phyloP scores from a whole-genome alignment of 2,113 vertebrate species.

The Camelus dromedarius region DNA sequence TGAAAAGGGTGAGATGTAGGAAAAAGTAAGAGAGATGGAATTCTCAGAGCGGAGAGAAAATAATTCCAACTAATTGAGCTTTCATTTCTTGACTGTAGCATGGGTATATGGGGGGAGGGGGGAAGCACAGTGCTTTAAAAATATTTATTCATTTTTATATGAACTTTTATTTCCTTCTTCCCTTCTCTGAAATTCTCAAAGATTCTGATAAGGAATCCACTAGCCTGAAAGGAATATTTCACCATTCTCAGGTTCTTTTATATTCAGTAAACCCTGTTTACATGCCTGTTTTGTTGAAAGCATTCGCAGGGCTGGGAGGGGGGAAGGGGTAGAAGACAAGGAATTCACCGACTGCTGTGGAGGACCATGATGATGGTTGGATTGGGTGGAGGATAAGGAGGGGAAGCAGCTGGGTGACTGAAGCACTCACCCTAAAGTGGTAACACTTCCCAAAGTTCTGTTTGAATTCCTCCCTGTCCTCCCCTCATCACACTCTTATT shows the following conservation, averaged over 20 bases:
- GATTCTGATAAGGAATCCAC: background rate
- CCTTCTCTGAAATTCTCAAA: constrained; percentile 32
- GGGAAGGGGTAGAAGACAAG: background rate
- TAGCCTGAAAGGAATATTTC: background rate
- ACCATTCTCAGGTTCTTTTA: background rate
- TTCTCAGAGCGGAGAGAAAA: constrained; percentile 34
- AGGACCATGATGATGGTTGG: background rate
- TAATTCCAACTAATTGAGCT: background rate
- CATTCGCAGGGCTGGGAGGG: background rate
- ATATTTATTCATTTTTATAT: background rate
- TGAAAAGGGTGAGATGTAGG: constrained; percentile 4
- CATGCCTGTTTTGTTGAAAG: background rate
- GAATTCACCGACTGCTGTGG: background rate
- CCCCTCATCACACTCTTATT: constrained; percentile 79
- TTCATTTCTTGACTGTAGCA: background rate
- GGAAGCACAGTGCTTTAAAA: background rate
- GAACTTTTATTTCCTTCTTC: background rate
- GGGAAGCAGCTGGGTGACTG: background rate
- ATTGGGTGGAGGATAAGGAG: background rate
- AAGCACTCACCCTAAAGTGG: background rate
- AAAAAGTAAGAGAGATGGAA: background rate
- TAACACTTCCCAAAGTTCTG: background rate
- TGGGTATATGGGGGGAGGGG: too few relatives aligned
- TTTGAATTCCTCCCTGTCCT: background rate
- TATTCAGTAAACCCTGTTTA: background rate